A percentile compares a stretch with the other conserved stretches of the same genome.
phyloP scores from a whole-genome alignment of 2,888 invertebrate genomes.

The Polydesmus complanatus region DNA sequence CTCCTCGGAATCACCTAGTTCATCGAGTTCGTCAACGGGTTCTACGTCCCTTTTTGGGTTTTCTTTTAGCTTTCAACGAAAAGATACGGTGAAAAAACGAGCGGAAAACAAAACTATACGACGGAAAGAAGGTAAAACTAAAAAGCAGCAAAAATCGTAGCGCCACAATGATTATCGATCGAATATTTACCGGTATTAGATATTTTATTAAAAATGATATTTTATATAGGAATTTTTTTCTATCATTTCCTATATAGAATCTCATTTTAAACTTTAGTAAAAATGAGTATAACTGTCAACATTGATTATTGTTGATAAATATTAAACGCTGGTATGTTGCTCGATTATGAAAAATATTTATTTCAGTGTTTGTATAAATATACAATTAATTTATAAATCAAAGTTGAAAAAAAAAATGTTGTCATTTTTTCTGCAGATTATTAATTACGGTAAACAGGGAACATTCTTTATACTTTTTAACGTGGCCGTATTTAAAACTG shows the following conservation, averaged over 20 bases:
- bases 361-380: not conserved
- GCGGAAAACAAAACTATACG: conserved; percentile 6
- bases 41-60: conserved; percentile 7
- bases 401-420: too few species aligned
- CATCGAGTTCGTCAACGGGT: not conserved
- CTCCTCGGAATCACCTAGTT: not conserved
- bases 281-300: not conserved
- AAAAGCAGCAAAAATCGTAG: conserved; percentile 11
- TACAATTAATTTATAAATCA: not conserved
- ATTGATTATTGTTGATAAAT: too few species aligned
- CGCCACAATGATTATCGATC: not conserved
- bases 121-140: conserved; percentile 11
- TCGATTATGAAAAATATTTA: not conserved
- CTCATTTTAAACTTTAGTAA: too few species aligned
- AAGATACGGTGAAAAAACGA: conserved; percentile 9
- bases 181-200: not conserved
- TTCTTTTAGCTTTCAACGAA: conserved; percentile 5
- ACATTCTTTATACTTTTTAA: too few species aligned
- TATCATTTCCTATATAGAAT: too few species aligned
- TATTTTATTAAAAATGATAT: too few species aligned
- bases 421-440: not conserved
- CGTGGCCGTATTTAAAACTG: too few species aligned
- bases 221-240: too few species aligned
- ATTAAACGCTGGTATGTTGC: not conserved
- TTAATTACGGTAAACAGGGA: not conserved